Evolutionary conservation across 2,888 invertebrate genomes (phyloP).

Genomic region (Conchocele bisecta): DNA sequence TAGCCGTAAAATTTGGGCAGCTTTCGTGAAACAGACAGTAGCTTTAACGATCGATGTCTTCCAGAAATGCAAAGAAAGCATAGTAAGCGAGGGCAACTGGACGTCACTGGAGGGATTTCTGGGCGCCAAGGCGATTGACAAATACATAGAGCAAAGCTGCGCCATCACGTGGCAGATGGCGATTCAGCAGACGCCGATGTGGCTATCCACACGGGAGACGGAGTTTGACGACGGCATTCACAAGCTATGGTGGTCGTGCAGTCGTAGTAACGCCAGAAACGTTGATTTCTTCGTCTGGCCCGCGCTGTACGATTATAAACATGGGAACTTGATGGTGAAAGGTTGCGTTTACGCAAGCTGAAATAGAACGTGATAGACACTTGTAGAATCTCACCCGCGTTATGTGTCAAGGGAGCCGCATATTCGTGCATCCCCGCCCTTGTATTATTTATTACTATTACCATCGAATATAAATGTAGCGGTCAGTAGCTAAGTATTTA

Average conservation of each 20-base stretch:
- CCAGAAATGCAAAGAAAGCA: conserved; percentile 61
- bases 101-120: conserved; percentile 39
- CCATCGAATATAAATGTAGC: too few species aligned
- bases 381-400: too few species aligned
- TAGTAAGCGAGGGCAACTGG: conserved; percentile 24
- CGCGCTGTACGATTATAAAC: conserved; percentile 72
- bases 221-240: conserved; percentile 71
- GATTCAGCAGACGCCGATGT: conserved; percentile 76
- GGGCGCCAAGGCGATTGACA: conserved; percentile 56
- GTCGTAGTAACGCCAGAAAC: conserved; percentile 63
- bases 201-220: conserved; percentile 60
- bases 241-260: conserved; percentile 79
- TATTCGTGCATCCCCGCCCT: too few species aligned
- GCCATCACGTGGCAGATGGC: conserved; percentile 77
- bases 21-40: too few species aligned
- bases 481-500: too few species aligned
- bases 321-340: conserved; percentile 75
- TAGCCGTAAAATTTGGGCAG: too few species aligned
- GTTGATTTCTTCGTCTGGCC: conserved; percentile 77
- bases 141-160: conserved; percentile 68
- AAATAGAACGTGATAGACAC: too few species aligned
- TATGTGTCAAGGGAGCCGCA: too few species aligned
- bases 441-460: too few species aligned
- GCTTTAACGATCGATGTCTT: too few species aligned
- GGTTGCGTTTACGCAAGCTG: conserved; percentile 72